Percentiles rank a stretch among this genome's conserved stretches.
Conservation (phyloP, 2,888 invertebrate species). For the Pyrrhosoma nymphula region DNA sequence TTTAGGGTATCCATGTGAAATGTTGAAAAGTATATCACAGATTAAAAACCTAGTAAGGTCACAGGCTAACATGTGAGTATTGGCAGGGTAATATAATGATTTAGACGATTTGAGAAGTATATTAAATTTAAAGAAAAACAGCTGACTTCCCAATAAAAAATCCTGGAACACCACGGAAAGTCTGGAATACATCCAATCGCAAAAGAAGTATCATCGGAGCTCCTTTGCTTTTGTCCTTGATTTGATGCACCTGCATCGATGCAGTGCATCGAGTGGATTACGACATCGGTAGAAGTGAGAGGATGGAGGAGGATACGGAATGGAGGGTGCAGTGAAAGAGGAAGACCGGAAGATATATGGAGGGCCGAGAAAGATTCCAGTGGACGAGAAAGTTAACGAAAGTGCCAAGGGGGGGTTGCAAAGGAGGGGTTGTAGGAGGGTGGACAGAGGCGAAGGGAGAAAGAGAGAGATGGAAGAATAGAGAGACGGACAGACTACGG, state of each 20-base stretch:
- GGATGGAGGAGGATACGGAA: not conserved
- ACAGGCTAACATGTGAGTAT: too few species aligned
- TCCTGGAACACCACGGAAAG: too few species aligned
- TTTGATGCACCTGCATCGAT: not conserved
- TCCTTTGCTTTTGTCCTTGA: too few species aligned
- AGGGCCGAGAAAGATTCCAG: slow-evolving; percentile 9
- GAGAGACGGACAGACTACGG: slow-evolving; percentile 3
- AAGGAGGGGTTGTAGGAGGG: not conserved
- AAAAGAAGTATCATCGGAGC: too few species aligned
- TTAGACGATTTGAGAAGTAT: too few species aligned
- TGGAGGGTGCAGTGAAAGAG: not conserved
- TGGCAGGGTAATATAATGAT: too few species aligned
- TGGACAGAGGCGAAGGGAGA: not conserved
- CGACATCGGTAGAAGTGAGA: not conserved
- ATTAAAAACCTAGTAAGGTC: too few species aligned
- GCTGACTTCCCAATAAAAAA: too few species aligned
- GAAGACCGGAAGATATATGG: slow-evolving; percentile 9
- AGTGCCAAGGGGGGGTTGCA: not conserved
- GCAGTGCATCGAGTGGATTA: not conserved
- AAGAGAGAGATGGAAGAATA: not conserved
- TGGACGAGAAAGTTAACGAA: not conserved
- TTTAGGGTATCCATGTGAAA: too few species aligned
- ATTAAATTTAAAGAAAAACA: too few species aligned
- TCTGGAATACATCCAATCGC: too few species aligned
- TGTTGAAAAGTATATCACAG: too few species aligned